Evolutionary conservation across 2,797 vertebrate species (phyloP).

Genomic region (Phoebastria nigripes): DNA sequence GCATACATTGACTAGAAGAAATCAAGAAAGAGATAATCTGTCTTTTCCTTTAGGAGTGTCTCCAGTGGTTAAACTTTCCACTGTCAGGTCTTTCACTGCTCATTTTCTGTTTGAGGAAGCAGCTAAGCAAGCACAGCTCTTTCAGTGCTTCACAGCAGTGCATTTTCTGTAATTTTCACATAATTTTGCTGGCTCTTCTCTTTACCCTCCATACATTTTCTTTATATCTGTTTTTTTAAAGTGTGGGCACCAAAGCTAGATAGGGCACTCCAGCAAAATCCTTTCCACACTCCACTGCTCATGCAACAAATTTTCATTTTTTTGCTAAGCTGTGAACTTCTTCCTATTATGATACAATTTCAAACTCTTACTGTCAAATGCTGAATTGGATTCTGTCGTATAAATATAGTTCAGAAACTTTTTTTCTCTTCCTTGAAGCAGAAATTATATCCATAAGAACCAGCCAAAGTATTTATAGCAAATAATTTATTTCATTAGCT

Average conservation of each 20-base stretch:
- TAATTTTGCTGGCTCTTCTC: not conserved
- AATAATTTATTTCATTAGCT: not conserved
- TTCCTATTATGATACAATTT: not conserved
- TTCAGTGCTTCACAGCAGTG: not conserved
- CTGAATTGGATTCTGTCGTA: not conserved
- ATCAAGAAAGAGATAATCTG: not conserved
- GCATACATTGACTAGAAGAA: not conserved
- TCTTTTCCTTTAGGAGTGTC: not conserved
- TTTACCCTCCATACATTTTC: not conserved
- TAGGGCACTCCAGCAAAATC: not conserved
- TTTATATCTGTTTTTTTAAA: not conserved
- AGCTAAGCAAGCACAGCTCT: not conserved
- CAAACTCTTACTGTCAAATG: not conserved
- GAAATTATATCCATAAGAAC: not conserved
- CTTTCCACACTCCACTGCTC: not conserved
- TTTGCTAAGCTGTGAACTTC: not conserved
- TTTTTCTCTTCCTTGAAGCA: not conserved
- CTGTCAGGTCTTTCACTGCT: not conserved
- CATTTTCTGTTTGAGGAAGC: not conserved
- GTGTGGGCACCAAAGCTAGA: not conserved
- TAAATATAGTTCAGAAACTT: not conserved
- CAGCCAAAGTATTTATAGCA: conserved; percentile 1
- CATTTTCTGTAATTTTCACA: not conserved
- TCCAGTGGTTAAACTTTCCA: not conserved
- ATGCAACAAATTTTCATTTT: not conserved